These are phyloP conservation scores for Synanthedon formicaeformis DNA, from an alignment of 2,888 invertebrate species.

Conservation along the genomic window DNA sequence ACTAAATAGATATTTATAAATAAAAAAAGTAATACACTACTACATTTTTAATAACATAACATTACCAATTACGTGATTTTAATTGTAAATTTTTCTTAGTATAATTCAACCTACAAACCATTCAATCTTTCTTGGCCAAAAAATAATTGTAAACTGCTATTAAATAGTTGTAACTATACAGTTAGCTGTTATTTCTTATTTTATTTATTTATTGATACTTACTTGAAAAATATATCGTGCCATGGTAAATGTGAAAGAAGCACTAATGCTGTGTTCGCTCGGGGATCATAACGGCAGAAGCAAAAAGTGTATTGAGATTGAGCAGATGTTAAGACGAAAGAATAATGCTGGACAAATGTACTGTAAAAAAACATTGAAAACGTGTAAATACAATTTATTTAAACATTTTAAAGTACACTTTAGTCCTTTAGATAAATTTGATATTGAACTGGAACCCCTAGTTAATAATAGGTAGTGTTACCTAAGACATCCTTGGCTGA, in stretches of 20 bases:
- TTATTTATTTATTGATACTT: conserved; percentile 35
- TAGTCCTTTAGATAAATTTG: too few species aligned
- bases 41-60: not conserved
- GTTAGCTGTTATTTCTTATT: too few species aligned
- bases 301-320: conserved; percentile 98
- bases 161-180: too few species aligned
- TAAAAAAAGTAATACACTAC: not conserved
- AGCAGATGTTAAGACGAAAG: conserved; percentile 94
- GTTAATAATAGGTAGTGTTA: too few species aligned
- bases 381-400: not conserved
- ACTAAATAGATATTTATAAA: not conserved
- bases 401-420: not conserved
- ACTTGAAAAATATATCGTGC: conserved; percentile 97
- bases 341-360: conserved; percentile 91
- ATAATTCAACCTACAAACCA: too few species aligned
- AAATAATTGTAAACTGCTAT: too few species aligned
- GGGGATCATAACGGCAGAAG: conserved; percentile 95
- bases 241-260: conserved; percentile 92
- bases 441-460: too few species aligned
- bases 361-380: conserved; percentile 62
- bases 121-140: too few species aligned
- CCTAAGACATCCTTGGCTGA: too few species aligned
- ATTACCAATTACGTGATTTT: too few species aligned
- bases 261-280: conserved; percentile 86
- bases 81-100: too few species aligned